These are phyloP conservation scores for Cygnus buccinator DNA, from an alignment of 2,113 vertebrate genomes.

Conservation along the genomic window DNA sequence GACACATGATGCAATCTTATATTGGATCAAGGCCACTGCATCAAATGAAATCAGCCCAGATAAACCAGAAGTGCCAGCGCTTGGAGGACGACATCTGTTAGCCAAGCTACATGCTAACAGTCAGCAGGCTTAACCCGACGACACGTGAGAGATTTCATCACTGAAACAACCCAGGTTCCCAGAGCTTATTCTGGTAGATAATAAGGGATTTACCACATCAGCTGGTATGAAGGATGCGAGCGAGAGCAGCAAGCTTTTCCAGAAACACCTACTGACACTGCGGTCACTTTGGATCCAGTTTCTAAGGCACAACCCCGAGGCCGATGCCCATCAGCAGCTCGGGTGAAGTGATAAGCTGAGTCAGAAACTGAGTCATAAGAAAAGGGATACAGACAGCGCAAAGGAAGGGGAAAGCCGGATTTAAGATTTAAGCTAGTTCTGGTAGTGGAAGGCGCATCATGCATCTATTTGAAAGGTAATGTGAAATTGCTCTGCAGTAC, in stretches of 20 bases:
- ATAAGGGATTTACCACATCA: not conserved
- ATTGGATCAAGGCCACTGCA: not conserved
- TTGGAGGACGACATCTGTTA: not conserved
- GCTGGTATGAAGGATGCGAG: not conserved
- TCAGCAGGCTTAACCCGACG: not conserved
- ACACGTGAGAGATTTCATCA: not conserved
- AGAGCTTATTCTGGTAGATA: not conserved
- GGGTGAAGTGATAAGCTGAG: not conserved
- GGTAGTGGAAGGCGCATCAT: not conserved
- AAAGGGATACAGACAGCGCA: not conserved
- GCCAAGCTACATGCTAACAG: not conserved
- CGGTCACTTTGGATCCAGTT: not conserved
- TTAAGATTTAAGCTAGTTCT: not conserved
- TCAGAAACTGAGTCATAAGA: not conserved
- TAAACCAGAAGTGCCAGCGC: not conserved
- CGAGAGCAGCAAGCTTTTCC: not conserved
- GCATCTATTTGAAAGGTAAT: not conserved
- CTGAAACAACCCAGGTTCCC: not conserved
- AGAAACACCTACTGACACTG: not conserved
- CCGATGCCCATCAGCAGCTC: not conserved
- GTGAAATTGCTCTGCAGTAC: not conserved
- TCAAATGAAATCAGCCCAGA: not conserved
- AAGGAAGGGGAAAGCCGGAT: not conserved
- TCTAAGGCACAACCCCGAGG: not conserved
- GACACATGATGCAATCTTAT: not conserved